Evolutionary conservation across 2,888 invertebrate genomes (phyloP).

Genomic region (Candidula unifasciata): DNA sequence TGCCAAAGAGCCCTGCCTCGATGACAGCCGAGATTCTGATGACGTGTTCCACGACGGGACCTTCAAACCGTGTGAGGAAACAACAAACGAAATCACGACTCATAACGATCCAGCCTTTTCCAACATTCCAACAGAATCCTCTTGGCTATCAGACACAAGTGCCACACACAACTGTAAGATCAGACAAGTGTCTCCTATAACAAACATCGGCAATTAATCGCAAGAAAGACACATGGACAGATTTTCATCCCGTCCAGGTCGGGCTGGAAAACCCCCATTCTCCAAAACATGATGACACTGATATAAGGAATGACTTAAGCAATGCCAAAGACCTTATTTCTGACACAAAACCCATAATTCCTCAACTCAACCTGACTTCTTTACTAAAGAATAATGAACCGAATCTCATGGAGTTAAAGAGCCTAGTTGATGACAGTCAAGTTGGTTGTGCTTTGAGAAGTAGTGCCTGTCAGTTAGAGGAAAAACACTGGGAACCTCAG

Average conservation of each 20-base stretch:
- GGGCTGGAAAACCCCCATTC: too few relatives aligned
- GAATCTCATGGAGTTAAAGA: neutral
- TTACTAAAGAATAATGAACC: too few relatives aligned
- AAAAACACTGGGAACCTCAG: neutral
- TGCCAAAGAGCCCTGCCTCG: neutral
- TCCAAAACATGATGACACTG: too few relatives aligned
- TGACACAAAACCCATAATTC: too few relatives aligned
- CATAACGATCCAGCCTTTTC: constrained; percentile 27
- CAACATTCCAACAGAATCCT: constrained; percentile 27
- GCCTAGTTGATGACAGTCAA: neutral
- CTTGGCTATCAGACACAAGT: neutral
- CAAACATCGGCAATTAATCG: neutral
- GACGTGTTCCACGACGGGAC: constrained; percentile 6
- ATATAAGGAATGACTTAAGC: too few relatives aligned
- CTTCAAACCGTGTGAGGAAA: neutral
- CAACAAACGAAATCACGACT: neutral
- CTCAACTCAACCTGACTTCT: too few relatives aligned
- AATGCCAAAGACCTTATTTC: too few relatives aligned
- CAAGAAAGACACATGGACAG: neutral
- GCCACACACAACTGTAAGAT: neutral
- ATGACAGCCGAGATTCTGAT: constrained; percentile 19
- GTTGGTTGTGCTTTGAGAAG: neutral
- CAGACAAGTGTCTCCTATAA: neutral
- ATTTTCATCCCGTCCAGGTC: too few relatives aligned
- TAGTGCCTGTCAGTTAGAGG: neutral